These are phyloP conservation scores for Connochaetes taurinus DNA, from an alignment of 2,113 vertebrate species.

Conservation along the genomic window DNA sequence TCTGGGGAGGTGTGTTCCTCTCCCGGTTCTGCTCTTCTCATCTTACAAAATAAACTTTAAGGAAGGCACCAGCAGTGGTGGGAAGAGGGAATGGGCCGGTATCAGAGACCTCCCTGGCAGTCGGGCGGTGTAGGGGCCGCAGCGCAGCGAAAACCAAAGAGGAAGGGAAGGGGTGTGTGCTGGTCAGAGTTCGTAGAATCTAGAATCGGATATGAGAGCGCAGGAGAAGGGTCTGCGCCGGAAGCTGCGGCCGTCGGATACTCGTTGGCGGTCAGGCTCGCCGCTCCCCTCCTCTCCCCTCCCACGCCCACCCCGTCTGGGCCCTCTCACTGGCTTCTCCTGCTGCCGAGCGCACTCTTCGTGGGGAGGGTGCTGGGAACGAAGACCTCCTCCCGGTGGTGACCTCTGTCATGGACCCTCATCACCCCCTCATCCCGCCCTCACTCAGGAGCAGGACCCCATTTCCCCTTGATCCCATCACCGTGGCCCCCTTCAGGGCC, in stretches of 20 bases:
- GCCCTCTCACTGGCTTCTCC: no score
- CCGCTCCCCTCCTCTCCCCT: no score
- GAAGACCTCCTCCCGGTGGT: background rate
- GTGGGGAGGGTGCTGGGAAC: background rate
- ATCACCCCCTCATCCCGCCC: background rate
- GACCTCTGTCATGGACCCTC: background rate
- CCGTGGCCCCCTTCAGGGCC: fast-evolving
- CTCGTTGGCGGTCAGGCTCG: fast-evolving
- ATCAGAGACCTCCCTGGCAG: background rate
- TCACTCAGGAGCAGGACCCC: fast-evolving
- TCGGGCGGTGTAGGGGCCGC: background rate
- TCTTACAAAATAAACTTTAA: background rate
- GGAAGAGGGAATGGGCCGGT: fast-evolving
- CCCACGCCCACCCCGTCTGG: fast-evolving
- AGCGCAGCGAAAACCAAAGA: fast-evolving
- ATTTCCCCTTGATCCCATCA: background rate
- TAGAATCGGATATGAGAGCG: fast-evolving
- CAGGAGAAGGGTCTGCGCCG: fast-evolving
- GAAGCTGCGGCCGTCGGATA: fast-evolving
- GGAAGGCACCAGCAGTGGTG: fast-evolving
- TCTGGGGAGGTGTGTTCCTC: fast-evolving
- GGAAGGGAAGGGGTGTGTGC: background rate
- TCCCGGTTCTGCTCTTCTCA: background rate
- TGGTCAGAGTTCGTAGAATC: fast-evolving
- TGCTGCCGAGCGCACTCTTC: background rate